Base-by-base conservation (phyloP, 2,797 vertebrate species). In the Hippopotamyrus pictus region DNA sequence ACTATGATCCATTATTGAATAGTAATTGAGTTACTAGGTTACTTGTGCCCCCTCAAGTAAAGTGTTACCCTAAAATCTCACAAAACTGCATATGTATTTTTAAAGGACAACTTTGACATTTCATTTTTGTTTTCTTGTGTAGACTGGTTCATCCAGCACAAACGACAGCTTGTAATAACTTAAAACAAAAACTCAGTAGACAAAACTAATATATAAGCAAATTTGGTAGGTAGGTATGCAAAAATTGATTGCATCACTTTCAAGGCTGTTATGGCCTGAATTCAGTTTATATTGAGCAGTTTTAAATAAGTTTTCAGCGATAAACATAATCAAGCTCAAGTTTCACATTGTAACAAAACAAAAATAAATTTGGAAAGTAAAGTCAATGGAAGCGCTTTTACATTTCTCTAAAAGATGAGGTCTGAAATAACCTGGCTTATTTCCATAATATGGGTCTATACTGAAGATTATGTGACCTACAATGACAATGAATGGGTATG, bases 291-390 rank as follows among this genome's bases (percentile, higher is more conserved):
- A 51, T 53, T 85, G 48, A 51, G 11, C 9, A 53, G 48, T 53
- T 85, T 85, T 17, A 25, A 53, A 85, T 53, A n/a, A 85, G 83
- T 85, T 85, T 85, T 85, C 83, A 50, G 44, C 2, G 5, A 85
- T 85, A 29, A 85, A 51, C 44, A 85, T 85, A 25, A 85, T 48
- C 44, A 85, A 85, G 83, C 22, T 85, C 83, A 53, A 29, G 83
- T 53, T 53, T 85, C 48, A 85, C 83, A 11, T 33, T 85, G n/a
- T 85, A 51, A 85, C 83, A 1, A 48, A 48, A 51, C n/a, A 48
- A 51, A 85, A 29, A 50, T 51, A 12, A 5, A 85, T 85, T 53
- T 33, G 9, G 25, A 85, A 29, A 85, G 48, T 50, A 29, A 85
- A 50, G 48, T 85, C 48, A 85, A 22, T 37, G 14, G 65, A 73